Conservation (phyloP, 2,797 vertebrate species). For the Avahi laniger region DNA sequence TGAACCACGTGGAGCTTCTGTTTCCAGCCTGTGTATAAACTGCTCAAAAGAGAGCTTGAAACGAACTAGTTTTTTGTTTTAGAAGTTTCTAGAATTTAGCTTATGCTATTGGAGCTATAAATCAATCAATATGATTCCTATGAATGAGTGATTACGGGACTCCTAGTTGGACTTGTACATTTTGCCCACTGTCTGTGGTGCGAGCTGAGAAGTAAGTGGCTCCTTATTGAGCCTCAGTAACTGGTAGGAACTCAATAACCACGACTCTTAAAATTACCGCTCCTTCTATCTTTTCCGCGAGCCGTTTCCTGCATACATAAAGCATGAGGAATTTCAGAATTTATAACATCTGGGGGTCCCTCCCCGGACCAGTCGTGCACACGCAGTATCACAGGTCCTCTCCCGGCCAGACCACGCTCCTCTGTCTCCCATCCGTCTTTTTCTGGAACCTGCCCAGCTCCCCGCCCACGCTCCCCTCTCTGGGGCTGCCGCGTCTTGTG, state of each 20-base stretch:
- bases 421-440: neutral
- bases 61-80: neutral
- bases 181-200: neutral
- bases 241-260: neutral
- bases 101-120: neutral
- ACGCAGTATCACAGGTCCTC: too few species aligned
- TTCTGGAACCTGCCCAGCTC: too few species aligned
- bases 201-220: neutral
- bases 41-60: neutral
- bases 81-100: neutral
- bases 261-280: rapidly evolving
- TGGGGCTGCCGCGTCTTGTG: rapidly evolving
- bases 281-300: too few species aligned
- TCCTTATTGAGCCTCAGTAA: neutral
- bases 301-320: neutral
- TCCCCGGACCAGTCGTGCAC: neutral
- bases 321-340: neutral
- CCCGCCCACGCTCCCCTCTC: rapidly evolving
- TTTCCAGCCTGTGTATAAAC: neutral
- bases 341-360: neutral
- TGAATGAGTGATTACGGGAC: neutral
- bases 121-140: rapidly evolving
- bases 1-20: too few species aligned
- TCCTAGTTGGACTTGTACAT: too few species aligned
- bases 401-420: neutral